Conservation (phyloP, 2,113 vertebrate species). For the Tragelaphus imberbis region DNA sequence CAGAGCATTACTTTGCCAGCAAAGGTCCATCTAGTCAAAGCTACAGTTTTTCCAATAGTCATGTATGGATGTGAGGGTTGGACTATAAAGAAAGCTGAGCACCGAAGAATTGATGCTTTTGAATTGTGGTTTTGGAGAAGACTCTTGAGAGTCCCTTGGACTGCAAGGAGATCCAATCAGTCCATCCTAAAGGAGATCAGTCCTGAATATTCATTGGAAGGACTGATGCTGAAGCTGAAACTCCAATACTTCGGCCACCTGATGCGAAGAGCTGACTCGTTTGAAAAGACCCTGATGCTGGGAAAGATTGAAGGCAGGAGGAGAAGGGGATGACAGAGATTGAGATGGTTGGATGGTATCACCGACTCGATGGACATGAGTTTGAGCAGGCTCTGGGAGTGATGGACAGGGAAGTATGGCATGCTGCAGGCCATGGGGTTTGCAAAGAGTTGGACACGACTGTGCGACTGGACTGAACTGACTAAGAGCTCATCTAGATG, state of each 20-base stretch:
- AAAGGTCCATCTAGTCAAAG: not conserved
- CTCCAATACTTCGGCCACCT: not conserved
- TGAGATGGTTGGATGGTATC: not conserved
- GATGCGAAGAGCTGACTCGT: not conserved
- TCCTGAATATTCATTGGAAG: not conserved
- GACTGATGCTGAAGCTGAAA: not conserved
- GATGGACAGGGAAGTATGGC: not conserved
- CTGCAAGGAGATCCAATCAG: not conserved
- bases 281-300: not conserved
- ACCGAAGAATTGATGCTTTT: not conserved
- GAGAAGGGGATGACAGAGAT: not conserved
- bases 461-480: not conserved
- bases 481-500: not conserved
- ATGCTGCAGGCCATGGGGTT: not conserved
- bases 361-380: not conserved
- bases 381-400: not conserved
- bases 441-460: accelerated
- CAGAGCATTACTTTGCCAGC: not conserved
- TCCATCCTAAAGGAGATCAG: not conserved
- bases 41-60: not conserved
- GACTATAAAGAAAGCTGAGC: not conserved
- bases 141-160: not conserved
- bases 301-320: not conserved
- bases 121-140: not conserved
- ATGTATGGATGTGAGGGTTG: not conserved